Base-by-base conservation (phyloP, 1,140 invertebrate genomes). In the Caenorhabditis remanei region DNA sequence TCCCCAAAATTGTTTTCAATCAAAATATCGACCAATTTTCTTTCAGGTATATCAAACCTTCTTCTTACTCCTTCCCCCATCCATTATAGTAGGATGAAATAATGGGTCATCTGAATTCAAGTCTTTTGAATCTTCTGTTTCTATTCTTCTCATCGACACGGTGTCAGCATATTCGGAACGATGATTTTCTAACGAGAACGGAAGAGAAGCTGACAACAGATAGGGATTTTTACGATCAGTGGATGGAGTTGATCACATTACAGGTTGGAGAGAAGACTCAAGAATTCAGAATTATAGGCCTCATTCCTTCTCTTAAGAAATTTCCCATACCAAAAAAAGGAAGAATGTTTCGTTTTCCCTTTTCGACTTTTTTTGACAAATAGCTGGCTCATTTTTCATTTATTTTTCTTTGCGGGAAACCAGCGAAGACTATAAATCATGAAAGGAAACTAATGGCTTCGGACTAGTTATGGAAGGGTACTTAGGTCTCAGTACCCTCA, bases 171-270 rank as follows among this genome's bases (percentile, higher is more conserved):
- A 50, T 50, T 50, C 71, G 14, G 0, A 79, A 48, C 63, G 85
- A 85, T 40, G 67, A 85, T 56, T 75, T 40, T 41, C 11, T 85
- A 13, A 56, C 71, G 6, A 58, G 75, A 24, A 87, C 63, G 32
- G 82, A 87, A 21, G 79, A 87, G n/a, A 87, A 84, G 43, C 40
- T 87, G 24, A 83, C 86, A 24, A 87, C 82, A 2, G 86, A 87
- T 65, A 50, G 40, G 19, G 79, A 87, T 8, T 87, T 87, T 82
- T 87, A 83, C 40, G 56, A 87, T 53, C 43, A 58, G 19, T 87
- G 86, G 86, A 87, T 83, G 75, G 86, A 87, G 9, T 50, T 87
- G 41, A 71, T 87, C 21, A 32, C 65, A 8, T 50, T 87, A 9
- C 86, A 87, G 86, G 86, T 87, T 14, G 7, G 56, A n/a, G n/a